A percentile compares a stretch with the other conserved stretches of the same genome.
These are phyloP conservation scores for Calephelis perditalis DNA, from an alignment of 2,888 invertebrate genomes.

Conservation along the genomic window DNA sequence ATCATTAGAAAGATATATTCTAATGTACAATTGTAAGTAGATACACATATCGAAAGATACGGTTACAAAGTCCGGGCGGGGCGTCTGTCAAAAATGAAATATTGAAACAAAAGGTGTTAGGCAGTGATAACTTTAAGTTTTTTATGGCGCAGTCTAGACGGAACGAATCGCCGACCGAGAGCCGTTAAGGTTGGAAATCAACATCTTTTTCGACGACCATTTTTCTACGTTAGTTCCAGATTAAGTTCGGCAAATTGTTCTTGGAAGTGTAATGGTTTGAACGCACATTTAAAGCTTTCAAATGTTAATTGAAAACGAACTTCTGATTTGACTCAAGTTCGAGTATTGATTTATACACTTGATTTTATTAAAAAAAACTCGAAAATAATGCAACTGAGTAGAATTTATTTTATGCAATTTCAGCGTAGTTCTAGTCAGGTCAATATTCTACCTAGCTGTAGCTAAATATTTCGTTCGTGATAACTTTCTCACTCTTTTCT, in stretches of 20 bases:
- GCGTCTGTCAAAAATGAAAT: constrained; percentile 4
- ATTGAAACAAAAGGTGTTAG: constrained; percentile 1
- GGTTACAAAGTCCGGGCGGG: constrained; percentile 6
- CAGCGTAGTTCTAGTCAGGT: too few species aligned
- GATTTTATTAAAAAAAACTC: too few species aligned
- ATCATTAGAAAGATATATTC: constrained; percentile 1
- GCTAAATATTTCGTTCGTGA: too few species aligned
- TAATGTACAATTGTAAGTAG: constrained; percentile 1
- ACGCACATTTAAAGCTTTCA: neutral
- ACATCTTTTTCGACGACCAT: constrained; percentile 17
- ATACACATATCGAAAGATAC: constrained; percentile 5
- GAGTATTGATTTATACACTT: too few species aligned
- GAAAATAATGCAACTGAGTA: too few species aligned
- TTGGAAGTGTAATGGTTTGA: constrained; percentile 15
- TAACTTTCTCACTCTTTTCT: too few species aligned
- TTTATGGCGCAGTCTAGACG: constrained; percentile 8
- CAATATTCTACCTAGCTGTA: too few species aligned
- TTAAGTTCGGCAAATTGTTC: constrained; percentile 19
- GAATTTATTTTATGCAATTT: too few species aligned
- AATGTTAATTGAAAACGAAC: constrained; percentile 9
- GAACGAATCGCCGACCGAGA: constrained; percentile 15
- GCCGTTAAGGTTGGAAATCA: constrained; percentile 7
- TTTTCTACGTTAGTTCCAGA: constrained; percentile 20
- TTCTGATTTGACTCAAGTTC: too few species aligned
- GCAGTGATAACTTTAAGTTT: constrained; percentile 10